Conservation (phyloP, 2,888 invertebrate species). For the Corbicula japonica region DNA sequence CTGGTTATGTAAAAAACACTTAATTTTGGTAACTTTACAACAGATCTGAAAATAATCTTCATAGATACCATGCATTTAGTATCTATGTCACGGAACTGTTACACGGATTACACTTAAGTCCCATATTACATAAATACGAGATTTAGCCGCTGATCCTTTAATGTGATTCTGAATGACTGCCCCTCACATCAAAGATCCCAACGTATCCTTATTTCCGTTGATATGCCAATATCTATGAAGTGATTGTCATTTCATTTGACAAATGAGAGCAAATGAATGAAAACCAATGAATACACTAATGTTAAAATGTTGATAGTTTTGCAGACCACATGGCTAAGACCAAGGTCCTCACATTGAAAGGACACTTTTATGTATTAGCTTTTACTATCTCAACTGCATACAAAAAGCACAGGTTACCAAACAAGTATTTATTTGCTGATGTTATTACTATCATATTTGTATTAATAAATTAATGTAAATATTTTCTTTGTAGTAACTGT, state of each 20-base stretch:
- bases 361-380: not conserved
- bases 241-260: slow-evolving; percentile 12
- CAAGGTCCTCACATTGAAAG: not conserved
- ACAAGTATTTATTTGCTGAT: too few relatives aligned
- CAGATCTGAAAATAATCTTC: too few relatives aligned
- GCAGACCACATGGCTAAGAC: not conserved
- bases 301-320: slow-evolving; percentile 1
- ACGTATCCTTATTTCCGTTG: slow-evolving; percentile 23
- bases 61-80: too few relatives aligned
- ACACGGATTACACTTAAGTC: too few relatives aligned
- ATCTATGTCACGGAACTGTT: too few relatives aligned
- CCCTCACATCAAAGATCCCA: slow-evolving; percentile 24
- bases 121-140: slow-evolving; percentile 30
- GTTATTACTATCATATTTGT: too few relatives aligned
- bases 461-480: too few relatives aligned
- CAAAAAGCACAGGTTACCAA: too few relatives aligned
- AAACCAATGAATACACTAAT: slow-evolving; percentile 1
- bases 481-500: too few relatives aligned
- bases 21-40: too few relatives aligned
- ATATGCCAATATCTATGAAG: slow-evolving; percentile 6
- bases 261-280: not conserved
- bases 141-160: slow-evolving; percentile 32
- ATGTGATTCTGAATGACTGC: slow-evolving; percentile 26
- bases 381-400: not conserved
- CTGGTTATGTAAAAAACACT: too few relatives aligned